Percentiles rank a stretch among this genome's conserved stretches.
phyloP scores from a whole-genome alignment of 37 sponge, comb jelly and placozoan genomes.

The Theonella swinhoei region DNA sequence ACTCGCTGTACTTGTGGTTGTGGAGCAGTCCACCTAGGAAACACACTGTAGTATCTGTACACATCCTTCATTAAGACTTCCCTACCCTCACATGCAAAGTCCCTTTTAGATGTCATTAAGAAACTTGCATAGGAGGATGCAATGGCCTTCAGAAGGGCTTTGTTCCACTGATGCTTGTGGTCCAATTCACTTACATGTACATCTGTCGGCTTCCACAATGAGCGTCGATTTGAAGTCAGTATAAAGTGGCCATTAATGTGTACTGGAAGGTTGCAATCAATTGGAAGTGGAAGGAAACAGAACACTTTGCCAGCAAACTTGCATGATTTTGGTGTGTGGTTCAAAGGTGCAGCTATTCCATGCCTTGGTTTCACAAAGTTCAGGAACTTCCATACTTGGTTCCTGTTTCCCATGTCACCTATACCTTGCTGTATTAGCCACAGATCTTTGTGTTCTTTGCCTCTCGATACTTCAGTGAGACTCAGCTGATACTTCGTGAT shows the following conservation, averaged over 20 bases:
- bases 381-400: conserved; percentile 26
- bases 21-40: conserved; percentile 27
- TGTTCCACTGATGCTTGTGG: conserved; percentile 60
- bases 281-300: conserved; percentile 60
- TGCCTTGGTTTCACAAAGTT: conserved; percentile 49
- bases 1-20: not conserved
- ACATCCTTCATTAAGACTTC: not conserved
- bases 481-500: not conserved
- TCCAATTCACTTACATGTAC: not conserved
- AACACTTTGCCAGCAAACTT: conserved; percentile 22
- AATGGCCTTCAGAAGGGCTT: conserved; percentile 48
- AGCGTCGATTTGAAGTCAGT: conserved; percentile 13
- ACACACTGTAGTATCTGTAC: conserved; percentile 37
- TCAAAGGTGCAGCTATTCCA: conserved; percentile 65
- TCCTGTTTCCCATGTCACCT: conserved; percentile 38
- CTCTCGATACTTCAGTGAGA: not conserved
- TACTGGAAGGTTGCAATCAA: conserved; percentile 32
- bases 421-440: conserved; percentile 75
- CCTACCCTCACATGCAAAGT: not conserved
- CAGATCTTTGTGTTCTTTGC: conserved; percentile 9
- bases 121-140: conserved; percentile 62
- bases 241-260: conserved; percentile 56
- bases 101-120: not conserved
- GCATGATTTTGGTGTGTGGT: not conserved
- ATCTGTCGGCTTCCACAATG: conserved; percentile 31